Evolutionary conservation across 2,888 invertebrate genomes (phyloP).

Genomic region (Agriopis marginaria): DNA sequence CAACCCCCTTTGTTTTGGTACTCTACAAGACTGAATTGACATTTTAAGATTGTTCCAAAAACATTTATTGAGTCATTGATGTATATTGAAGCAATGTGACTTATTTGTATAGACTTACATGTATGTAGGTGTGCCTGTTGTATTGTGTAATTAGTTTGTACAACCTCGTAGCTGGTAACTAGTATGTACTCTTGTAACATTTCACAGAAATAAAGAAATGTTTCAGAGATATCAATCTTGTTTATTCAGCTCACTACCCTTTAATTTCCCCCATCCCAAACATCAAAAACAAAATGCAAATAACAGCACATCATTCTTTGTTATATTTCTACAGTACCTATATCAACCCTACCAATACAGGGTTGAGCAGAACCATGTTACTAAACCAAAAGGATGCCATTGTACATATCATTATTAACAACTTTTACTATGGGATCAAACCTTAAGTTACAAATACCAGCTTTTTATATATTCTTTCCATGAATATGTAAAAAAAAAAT

Average conservation of each 20-base stretch:
- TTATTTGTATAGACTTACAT: conserved; percentile 40
- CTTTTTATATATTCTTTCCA: too few species aligned
- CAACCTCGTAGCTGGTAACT: conserved; percentile 58
- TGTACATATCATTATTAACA: too few species aligned
- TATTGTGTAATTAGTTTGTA: conserved; percentile 62
- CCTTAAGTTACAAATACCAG: too few species aligned
- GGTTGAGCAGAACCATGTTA: too few species aligned
- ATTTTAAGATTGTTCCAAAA: conserved; percentile 39
- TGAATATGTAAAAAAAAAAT: too few species aligned
- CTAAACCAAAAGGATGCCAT: too few species aligned
- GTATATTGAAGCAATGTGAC: conserved; percentile 38
- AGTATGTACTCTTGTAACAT: conserved; percentile 71
- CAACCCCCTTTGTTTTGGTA: conserved; percentile 28
- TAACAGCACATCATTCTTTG: neutral
- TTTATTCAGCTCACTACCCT: conserved; percentile 60
- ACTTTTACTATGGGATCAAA: too few species aligned
- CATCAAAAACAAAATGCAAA: neutral
- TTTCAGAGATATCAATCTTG: conserved; percentile 74
- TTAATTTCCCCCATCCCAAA: conserved; percentile 48
- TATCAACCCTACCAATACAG: too few species aligned
- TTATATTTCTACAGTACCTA: neutral
- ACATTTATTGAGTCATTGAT: conserved; percentile 51
- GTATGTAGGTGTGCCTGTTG: conserved; percentile 44
- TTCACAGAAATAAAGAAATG: conserved; percentile 77
- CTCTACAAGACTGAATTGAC: conserved; percentile 7